phyloP scores from a whole-genome alignment of 2,797 vertebrate genomes.

The Morelia viridis region DNA sequence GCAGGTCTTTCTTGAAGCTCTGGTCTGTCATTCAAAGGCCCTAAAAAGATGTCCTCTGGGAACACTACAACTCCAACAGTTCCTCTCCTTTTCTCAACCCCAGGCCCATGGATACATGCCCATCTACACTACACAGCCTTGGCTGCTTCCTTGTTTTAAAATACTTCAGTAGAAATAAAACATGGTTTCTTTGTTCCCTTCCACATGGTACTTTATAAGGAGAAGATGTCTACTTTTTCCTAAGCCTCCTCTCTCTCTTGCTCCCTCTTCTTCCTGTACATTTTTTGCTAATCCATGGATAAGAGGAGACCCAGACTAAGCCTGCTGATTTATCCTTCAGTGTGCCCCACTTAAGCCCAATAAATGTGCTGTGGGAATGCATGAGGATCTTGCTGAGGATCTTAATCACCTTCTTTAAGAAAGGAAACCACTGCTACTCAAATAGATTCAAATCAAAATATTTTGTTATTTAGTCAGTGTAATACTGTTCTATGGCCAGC shows the following conservation, averaged over 20 bases:
- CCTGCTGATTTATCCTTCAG: not conserved
- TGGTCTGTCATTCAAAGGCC: not conserved
- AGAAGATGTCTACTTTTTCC: not conserved
- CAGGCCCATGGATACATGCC: not conserved
- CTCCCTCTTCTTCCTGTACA: not conserved
- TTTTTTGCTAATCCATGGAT: not conserved
- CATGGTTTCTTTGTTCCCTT: not conserved
- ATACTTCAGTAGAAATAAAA: not conserved
- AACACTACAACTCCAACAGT: not conserved
- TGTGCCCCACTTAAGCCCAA: not conserved
- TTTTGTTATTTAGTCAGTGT: not conserved
- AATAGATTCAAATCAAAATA: not conserved
- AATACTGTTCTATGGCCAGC: not conserved
- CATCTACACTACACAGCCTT: not conserved
- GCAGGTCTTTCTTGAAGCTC: not conserved
- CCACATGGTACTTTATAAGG: not conserved
- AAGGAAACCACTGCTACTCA: not conserved
- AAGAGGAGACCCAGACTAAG: not conserved
- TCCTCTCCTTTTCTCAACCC: not conserved
- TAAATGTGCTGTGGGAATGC: not conserved
- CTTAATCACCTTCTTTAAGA: not conserved
- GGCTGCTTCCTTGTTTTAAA: not conserved
- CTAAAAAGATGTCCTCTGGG: not conserved
- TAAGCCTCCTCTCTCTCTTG: not conserved
- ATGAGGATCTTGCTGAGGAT: not conserved